Conservation (phyloP, 2,113 vertebrate genomes). For the Alces alces region DNA sequence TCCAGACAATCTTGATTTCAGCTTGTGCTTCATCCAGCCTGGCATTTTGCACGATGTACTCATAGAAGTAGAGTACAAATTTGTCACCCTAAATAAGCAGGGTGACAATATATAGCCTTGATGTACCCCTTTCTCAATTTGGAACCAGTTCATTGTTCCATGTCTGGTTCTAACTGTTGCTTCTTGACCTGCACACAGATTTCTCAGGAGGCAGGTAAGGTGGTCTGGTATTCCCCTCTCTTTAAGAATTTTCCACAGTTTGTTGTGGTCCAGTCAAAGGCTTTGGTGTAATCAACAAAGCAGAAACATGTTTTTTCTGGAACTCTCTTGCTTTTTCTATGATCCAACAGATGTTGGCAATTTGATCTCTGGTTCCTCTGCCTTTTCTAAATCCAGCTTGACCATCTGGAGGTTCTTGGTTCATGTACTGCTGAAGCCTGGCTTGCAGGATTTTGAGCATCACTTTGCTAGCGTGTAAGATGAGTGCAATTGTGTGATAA, state of each 20-base stretch:
- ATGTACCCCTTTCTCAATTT: neutral
- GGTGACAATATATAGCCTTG: neutral
- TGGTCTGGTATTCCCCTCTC: neutral
- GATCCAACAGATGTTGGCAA: neutral
- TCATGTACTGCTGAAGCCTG: neutral
- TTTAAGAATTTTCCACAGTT: neutral
- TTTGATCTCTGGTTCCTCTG: neutral
- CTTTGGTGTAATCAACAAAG: neutral
- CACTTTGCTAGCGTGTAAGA: neutral
- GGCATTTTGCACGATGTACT: neutral
- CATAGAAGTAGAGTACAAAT: neutral
- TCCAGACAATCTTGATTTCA: neutral
- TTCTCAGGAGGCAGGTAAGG: neutral
- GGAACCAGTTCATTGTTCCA: neutral
- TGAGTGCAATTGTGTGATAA: neutral
- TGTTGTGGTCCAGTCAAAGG: neutral
- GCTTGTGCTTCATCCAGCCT: neutral
- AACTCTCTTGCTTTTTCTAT: neutral
- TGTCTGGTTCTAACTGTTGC: neutral
- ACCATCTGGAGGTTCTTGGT: neutral
- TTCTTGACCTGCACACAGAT: neutral
- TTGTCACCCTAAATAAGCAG: neutral
- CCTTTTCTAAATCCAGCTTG: neutral
- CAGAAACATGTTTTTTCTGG: neutral
- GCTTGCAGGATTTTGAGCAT: neutral